Evolutionary conservation across 35 echinoderm and acorn worm species (phyloP).

Genomic region (Eucidaris tribuloides): DNA sequence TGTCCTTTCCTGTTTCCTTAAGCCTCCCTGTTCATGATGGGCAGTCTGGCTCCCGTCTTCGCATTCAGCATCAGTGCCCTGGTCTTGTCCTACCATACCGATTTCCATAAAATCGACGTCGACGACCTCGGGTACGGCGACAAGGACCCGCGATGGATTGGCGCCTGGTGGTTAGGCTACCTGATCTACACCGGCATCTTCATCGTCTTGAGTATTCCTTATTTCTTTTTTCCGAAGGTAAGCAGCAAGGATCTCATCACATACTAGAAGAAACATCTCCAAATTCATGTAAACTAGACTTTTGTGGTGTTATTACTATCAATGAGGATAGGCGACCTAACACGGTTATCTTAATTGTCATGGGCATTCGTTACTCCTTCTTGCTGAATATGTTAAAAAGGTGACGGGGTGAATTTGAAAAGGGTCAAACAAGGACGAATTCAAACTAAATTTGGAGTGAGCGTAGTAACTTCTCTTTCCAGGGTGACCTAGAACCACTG

Average conservation of each 20-base stretch:
- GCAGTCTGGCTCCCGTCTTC: constrained; percentile 13
- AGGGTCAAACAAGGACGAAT: too few species aligned
- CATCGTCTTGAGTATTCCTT: constrained; percentile 54
- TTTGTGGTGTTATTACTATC: not conserved
- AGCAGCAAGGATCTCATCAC: not conserved
- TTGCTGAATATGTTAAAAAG: not conserved
- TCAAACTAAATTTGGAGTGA: too few species aligned
- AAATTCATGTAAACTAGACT: not conserved
- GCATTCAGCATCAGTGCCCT: not conserved
- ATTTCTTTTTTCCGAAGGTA: constrained; percentile 87
- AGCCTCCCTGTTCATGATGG: not conserved
- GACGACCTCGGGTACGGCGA: constrained; percentile 15
- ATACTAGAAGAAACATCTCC: not conserved
- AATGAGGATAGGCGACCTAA: not conserved
- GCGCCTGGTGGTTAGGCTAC: constrained; percentile 93
- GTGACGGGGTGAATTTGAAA: not conserved
- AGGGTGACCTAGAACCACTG: too few species aligned
- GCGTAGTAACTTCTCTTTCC: too few species aligned
- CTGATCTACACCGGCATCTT: constrained; percentile 46
- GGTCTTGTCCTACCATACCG: not conserved
- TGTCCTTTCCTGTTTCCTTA: too few species aligned
- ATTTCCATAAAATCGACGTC: constrained; percentile 13
- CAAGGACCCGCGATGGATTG: constrained; percentile 48
- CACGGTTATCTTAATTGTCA: not conserved
- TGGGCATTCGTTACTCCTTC: not conserved